These are phyloP conservation scores for Acanthurus lineatus DNA, from an alignment of 2,797 vertebrate genomes.

Conservation along the genomic window DNA sequence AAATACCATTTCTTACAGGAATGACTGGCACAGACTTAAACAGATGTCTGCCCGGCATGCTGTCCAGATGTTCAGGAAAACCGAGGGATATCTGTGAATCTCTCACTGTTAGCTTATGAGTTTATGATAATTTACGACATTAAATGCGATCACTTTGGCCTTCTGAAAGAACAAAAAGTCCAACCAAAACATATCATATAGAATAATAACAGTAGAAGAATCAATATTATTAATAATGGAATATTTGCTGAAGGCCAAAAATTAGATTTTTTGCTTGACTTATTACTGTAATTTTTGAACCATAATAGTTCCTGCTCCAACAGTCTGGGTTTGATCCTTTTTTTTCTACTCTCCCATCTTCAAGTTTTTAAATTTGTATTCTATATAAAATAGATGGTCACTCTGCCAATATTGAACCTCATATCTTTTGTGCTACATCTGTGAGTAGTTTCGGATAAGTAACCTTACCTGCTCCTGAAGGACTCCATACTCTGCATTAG, in stretches of 20 bases:
- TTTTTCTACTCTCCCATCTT: slow-evolving; percentile 5
- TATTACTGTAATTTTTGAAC: slow-evolving; percentile 23
- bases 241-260: not conserved
- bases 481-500: slow-evolving; percentile 54
- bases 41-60: slow-evolving; percentile 50
- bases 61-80: slow-evolving; percentile 59
- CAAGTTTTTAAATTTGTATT: slow-evolving; percentile 15
- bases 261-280: not conserved
- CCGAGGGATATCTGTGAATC: slow-evolving; percentile 14
- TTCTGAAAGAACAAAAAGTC: slow-evolving; percentile 8
- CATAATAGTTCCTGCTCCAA: slow-evolving; percentile 21
- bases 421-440: slow-evolving; percentile 66
- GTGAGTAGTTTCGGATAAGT: slow-evolving; percentile 68
- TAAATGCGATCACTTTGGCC: not conserved
- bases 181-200: slow-evolving; percentile 3
- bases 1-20: slow-evolving; percentile 57
- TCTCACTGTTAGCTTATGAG: slow-evolving; percentile 10
- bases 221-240: slow-evolving; percentile 10
- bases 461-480: slow-evolving; percentile 65
- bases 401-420: slow-evolving; percentile 27
- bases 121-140: slow-evolving; percentile 4
- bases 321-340: slow-evolving; percentile 13
- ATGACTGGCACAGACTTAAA: slow-evolving; percentile 62
- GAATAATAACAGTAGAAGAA: not conserved
- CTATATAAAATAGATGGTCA: slow-evolving; percentile 40